phyloP scores from a whole-genome alignment of 2,888 invertebrate genomes.

The Clepsis dumicolana region DNA sequence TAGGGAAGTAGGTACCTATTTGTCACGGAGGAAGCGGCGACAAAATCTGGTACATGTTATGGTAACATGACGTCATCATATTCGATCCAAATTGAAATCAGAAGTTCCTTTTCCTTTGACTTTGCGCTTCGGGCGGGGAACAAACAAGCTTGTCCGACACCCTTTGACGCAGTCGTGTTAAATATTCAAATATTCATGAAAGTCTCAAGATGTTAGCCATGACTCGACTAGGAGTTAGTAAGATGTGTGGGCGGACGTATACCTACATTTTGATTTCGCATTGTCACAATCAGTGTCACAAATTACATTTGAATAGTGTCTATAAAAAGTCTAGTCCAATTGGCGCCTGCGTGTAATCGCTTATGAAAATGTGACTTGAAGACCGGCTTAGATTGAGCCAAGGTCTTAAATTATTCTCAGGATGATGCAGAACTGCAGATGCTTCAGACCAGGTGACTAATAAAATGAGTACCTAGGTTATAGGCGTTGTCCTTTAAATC shows the following conservation, averaged over 20 bases:
- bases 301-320: not conserved
- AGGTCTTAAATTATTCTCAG: no score
- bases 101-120: slow-evolving; percentile 30
- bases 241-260: slow-evolving; percentile 44
- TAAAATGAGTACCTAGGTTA: no score
- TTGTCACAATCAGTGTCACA: slow-evolving; percentile 24
- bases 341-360: not conserved
- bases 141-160: slow-evolving; percentile 50
- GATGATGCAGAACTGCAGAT: no score
- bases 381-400: not conserved
- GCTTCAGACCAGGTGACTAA: no score
- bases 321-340: not conserved
- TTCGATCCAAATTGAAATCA: slow-evolving; percentile 19
- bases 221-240: slow-evolving; percentile 38
- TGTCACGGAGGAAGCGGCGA: not conserved
- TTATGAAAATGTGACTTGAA: not conserved
- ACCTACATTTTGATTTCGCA: slow-evolving; percentile 46
- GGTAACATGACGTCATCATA: not conserved
- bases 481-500: no score
- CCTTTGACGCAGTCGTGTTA: slow-evolving; percentile 58
- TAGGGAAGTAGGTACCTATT: not conserved
- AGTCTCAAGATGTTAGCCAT: slow-evolving; percentile 48
- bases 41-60: not conserved
- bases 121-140: slow-evolving; percentile 6
- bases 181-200: slow-evolving; percentile 69